phyloP scores from a whole-genome alignment of 1,140 invertebrate species.

The Argopecten irradians region DNA sequence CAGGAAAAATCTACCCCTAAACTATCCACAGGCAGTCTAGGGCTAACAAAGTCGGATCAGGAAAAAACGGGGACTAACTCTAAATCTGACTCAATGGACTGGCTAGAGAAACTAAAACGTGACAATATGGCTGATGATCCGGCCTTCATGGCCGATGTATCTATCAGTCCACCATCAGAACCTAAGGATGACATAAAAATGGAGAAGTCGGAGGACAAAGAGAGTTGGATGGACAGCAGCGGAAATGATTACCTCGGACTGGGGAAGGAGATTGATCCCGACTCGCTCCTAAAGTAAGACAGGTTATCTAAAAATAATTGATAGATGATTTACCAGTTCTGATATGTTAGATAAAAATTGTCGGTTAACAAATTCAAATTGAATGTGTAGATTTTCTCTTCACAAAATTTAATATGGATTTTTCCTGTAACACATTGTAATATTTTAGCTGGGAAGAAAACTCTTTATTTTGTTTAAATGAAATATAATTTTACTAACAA shows the following conservation, averaged over 20 bases:
- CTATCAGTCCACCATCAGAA: neutral
- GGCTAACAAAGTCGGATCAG: neutral
- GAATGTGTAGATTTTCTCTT: no score
- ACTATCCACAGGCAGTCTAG: neutral
- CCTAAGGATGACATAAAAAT: neutral
- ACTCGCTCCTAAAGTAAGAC: constrained; percentile 44
- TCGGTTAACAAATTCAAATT: no score
- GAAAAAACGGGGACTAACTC: neutral
- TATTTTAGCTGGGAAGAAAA: no score
- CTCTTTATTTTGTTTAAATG: no score
- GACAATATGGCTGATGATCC: neutral
- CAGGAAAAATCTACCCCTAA: neutral
- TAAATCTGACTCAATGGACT: neutral
- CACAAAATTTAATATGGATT: no score
- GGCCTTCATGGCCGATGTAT: neutral
- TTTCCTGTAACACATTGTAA: no score
- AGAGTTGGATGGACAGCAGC: neutral
- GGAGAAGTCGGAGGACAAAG: neutral
- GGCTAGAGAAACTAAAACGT: neutral
- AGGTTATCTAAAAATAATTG: neutral
- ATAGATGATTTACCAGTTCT: no score
- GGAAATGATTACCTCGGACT: constrained; percentile 51
- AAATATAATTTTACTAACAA: no score
- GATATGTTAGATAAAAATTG: no score
- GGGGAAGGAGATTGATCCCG: constrained; percentile 48